Base-by-base conservation (phyloP, 2,113 vertebrate species). In the Catharus fuscescens region DNA sequence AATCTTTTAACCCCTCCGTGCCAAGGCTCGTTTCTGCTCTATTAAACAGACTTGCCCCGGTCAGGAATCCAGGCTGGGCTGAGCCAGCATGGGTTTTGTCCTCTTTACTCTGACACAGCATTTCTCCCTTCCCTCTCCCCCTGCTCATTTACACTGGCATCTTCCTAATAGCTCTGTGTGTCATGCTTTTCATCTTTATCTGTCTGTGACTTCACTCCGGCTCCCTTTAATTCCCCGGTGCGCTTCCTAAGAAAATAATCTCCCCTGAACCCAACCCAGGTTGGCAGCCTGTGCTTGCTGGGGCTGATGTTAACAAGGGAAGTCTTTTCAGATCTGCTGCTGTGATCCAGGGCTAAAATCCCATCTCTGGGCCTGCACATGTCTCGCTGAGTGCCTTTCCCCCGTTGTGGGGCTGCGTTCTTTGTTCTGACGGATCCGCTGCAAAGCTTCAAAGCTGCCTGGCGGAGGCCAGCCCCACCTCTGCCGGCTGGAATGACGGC, bases 1-100 rank as follows among this genome's bases (percentile, higher is more conserved):
- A 38, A 50, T 73, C 90, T 77, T 86, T 96, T 96, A 97, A 96
- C 94, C 59, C 65, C 61, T 81, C 74, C 2, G 0, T 77, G 84
- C 83, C 73, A 20, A 52, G 29, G 59, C 71, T 92, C 2, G 0
- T 54, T 86, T 80, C 47, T 66, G 70, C 81, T 80, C 67, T 36
- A 1, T 36, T 44, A 28, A 61, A 59, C 34, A 14, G 52, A 12
- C 21, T 62, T 60, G 52, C n/a, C 73, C 28, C 17, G 62, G 26
- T 90, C 71, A n/a, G 69, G 48, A 76, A 45, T 61, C 56, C 65
- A 57, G 65, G 74, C 29, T 83, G 64, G 80, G 66, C 38, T 0
- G 8, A 65, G 64, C 52, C 82, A 61, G 64, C 26, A 19, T 24
- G 82, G 52, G 26, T 73, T 80, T 80, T 17, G 9, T 70, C 77